Conservation (phyloP, 1,140 invertebrate genomes). For the Xylocopa sonorina region DNA sequence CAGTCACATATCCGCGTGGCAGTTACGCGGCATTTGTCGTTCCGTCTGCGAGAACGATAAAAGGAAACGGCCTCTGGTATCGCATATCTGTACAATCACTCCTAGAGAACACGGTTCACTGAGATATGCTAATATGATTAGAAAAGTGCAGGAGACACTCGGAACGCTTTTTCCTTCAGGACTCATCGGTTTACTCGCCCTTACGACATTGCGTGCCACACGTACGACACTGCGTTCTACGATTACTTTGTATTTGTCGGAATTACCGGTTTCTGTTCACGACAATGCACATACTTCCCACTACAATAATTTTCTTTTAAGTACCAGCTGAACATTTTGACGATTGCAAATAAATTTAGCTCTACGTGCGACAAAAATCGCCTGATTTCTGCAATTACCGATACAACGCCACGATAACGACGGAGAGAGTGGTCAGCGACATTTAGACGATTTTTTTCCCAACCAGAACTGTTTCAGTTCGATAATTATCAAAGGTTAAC, state of each 20-base stretch:
- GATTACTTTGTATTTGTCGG: conserved; percentile 1
- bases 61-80: conserved; percentile 55
- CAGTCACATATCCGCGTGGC: conserved; percentile 53
- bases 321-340: neutral
- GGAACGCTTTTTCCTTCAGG: conserved; percentile 21
- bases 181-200: conserved; percentile 3
- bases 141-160: conserved; percentile 46
- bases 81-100: conserved; percentile 57
- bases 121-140: conserved; percentile 55
- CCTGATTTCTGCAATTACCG: neutral
- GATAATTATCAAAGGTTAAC: conserved; percentile 27
- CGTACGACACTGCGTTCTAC: neutral
- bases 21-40: conserved; percentile 52
- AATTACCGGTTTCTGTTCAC: neutral
- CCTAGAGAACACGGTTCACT: conserved; percentile 35
- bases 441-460: conserved; percentile 15
- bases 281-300: neutral
- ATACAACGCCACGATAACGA: neutral
- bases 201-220: neutral
- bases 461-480: neutral
- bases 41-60: conserved; percentile 56
- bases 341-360: neutral
- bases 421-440: conserved; percentile 9
- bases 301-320: neutral
- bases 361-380: neutral